These are phyloP conservation scores for Diploscapter pachys DNA, from an alignment of 1,140 invertebrate genomes.

Conservation along the genomic window DNA sequence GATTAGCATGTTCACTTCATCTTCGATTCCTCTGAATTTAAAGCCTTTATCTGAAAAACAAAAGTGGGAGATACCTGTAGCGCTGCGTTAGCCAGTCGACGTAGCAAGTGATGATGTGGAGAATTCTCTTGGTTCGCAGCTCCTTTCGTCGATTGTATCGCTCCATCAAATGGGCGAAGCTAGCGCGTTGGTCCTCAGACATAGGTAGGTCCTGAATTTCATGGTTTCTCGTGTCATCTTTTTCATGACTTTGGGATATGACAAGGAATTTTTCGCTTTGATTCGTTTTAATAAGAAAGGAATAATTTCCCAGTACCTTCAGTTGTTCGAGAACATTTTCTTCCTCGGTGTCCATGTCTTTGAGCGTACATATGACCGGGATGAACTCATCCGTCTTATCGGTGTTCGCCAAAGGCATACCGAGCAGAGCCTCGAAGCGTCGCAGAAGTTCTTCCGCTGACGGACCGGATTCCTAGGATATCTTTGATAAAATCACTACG, in stretches of 20 bases:
- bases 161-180: slow-evolving; percentile 15
- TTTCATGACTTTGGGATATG: too few relatives aligned
- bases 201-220: slow-evolving; percentile 19
- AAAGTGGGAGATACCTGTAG: too few relatives aligned
- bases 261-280: too few relatives aligned
- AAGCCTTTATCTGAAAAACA: too few relatives aligned
- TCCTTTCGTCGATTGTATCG: slow-evolving; percentile 18
- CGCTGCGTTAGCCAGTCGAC: not conserved
- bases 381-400: too few relatives aligned
- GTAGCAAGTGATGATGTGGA: slow-evolving; percentile 8
- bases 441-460: slow-evolving; percentile 5
- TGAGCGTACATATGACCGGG: too few relatives aligned
- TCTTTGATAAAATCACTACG: not conserved
- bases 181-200: slow-evolving; percentile 17
- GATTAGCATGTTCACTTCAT: slow-evolving; percentile 24
- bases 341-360: too few relatives aligned
- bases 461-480: slow-evolving; percentile 4
- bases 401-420: not conserved
- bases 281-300: too few relatives aligned
- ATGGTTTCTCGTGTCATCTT: slow-evolving; percentile 14
- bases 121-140: slow-evolving; percentile 6
- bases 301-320: too few relatives aligned
- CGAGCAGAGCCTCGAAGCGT: slow-evolving; percentile 5
- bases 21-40: slow-evolving; percentile 19
- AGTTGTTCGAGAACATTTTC: too few relatives aligned